Base-by-base conservation (phyloP, 2,888 invertebrate species). In the Apodemia mormo region DNA sequence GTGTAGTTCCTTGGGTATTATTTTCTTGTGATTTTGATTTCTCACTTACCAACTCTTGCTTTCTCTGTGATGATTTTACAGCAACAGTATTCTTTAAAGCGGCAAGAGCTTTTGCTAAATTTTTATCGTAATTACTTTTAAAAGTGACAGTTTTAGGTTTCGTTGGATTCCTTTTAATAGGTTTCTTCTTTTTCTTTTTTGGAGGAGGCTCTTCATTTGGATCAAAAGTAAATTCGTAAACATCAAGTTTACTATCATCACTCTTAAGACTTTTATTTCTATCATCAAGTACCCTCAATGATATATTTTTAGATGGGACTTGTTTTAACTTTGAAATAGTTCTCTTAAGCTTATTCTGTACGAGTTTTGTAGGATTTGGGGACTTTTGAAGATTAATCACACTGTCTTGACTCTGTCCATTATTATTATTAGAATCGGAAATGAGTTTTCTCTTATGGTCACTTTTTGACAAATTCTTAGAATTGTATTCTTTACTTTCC, bases 161-260 rank as follows among this genome's bases (percentile, higher is more conserved):
- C 0, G 81, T 70, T 65, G 80, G 81, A 72, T 78, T 84, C 75
- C 84, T 90, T 64, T 80, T 84, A 1, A 80, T 77, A 29, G 76
- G 74, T 68, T 78, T 87, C 73, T 87, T 92, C 10, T 82, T 82
- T 74, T 92, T 93, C 74, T 91, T 93, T 77, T 92, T 92, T 66
- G 82, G 86, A 68, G 83, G 77, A 12, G 93, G 92, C 79, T 93
- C 93, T 66, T 93, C 91, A 73, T 82, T 81, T 0, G 93, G 93
- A 74, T 94, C 90, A 83, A 81, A 93, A 29, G 92, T 92, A 69
- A 94, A 94, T 75, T 94, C 93, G 78, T 94, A 94, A 2, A 93
- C 78, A 80, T 92, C 92, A 70, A 84, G 72, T 65, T 84, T 82
- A 72, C 82, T 82, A 9, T 80, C 79, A 71, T 77, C 77, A 72